A percentile compares a stretch with the other conserved stretches of the same genome.
phyloP scores from a whole-genome alignment of 2,113 vertebrate species.

The Rhipidura dahli region DNA sequence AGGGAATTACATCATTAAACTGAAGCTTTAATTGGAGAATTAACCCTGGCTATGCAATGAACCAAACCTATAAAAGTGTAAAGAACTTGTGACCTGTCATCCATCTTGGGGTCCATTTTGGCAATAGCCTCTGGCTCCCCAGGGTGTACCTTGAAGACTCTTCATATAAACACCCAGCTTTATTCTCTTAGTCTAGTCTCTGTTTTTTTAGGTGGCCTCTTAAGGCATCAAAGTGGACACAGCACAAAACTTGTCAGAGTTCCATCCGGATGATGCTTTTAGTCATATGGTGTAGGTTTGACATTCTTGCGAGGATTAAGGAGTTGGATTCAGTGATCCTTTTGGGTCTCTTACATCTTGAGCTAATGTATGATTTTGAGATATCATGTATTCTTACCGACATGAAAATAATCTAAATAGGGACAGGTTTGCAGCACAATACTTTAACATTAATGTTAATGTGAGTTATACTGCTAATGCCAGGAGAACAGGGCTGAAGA shows the following conservation, averaged over 20 bases:
- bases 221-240: too few species aligned
- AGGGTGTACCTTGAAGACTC: too few species aligned
- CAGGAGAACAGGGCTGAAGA: neutral
- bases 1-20: too few species aligned
- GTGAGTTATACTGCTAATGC: neutral
- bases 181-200: too few species aligned
- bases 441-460: neutral
- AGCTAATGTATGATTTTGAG: neutral
- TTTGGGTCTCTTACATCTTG: neutral
- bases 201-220: too few species aligned
- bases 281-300: neutral
- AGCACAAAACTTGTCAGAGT: neutral
- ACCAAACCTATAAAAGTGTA: too few species aligned
- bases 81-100: too few species aligned
- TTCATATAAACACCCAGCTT: too few species aligned
- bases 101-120: too few species aligned
- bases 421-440: neutral
- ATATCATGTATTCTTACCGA: neutral
- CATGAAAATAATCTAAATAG: neutral
- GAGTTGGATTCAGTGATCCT: neutral
- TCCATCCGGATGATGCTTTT: neutral
- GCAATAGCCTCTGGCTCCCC: too few species aligned
- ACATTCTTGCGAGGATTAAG: accelerated
- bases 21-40: too few species aligned
- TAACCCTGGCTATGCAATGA: too few species aligned